Base-by-base conservation (phyloP, 2,888 invertebrate species). In the Rhynchonema sp. region DNA sequence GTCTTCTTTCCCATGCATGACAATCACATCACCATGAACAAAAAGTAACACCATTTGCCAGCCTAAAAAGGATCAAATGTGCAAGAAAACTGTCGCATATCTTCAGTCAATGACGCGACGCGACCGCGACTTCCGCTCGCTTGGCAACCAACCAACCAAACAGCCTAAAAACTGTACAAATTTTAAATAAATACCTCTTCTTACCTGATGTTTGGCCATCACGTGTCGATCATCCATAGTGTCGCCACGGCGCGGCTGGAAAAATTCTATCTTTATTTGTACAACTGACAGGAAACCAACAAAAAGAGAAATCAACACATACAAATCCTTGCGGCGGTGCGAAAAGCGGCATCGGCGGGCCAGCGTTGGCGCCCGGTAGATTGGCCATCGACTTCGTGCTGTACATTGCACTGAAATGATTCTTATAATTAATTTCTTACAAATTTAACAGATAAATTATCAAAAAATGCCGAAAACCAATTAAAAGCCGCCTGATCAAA, bases 191-290 rank as follows among this genome's bases (percentile, higher is more conserved):
- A n/a, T n/a, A n/a, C n/a, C n/a, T n/a, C n/a, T n/a, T n/a, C n/a
- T n/a, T n/a, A n/a, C n/a, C n/a, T 23, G 26, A 76, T 94, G 94
- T 69, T 87, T 86, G 55, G 87, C 84, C 74, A 89, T 83, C 62
- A 94, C 88, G 78, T 94, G 91, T 17, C 89, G 83, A 77, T 94
- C 94, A 76, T 94, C 92, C 25, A 84, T 84, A n/a, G 89, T 86
- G 75, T 92, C 91, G 29, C 13, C 30, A 0, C 86, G 85, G 58
- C 88, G 82, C 28, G 90, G 54, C 49, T 49, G 23, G 3, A 49
- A 49, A 49, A 6, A 17, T 38, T 38, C 38, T 13, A n/a, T n/a
- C n/a, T n/a, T n/a, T n/a, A n/a, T n/a, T n/a, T n/a, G n/a, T n/a
- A n/a, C n/a, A n/a, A n/a, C n/a, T n/a, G n/a, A n/a, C n/a, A n/a